phyloP scores from a whole-genome alignment of 2,888 invertebrate genomes.

The Phaonia tiefii region DNA sequence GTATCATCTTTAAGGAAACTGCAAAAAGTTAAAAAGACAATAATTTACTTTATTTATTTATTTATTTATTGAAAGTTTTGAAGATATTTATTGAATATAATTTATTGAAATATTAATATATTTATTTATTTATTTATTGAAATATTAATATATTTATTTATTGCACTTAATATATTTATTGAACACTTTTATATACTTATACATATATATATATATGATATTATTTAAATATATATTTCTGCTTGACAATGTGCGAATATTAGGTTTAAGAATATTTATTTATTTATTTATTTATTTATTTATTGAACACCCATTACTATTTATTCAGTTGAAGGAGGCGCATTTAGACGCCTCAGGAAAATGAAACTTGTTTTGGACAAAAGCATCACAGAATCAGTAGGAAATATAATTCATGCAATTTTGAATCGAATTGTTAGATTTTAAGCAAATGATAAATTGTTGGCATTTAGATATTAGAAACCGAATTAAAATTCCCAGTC shows the following conservation, averaged over 20 bases:
- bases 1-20: constrained; percentile 89
- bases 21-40: not conserved
- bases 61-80: constrained; percentile 65
- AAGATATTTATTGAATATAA: constrained; percentile 72
- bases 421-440: too few relatives aligned
- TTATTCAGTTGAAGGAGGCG: too few relatives aligned
- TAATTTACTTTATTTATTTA: constrained; percentile 67
- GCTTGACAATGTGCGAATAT: constrained; percentile 56
- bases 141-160: constrained; percentile 70
- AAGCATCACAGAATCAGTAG: too few relatives aligned
- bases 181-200: too few relatives aligned
- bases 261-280: constrained; percentile 36
- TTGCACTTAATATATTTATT: constrained; percentile 66
- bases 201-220: constrained; percentile 50
- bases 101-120: constrained; percentile 20
- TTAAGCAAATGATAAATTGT: too few relatives aligned
- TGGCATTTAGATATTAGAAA: too few relatives aligned
- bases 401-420: too few relatives aligned
- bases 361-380: too few relatives aligned
- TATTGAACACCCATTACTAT: too few relatives aligned
- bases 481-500: too few relatives aligned
- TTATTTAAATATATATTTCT: constrained; percentile 34
- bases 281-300: constrained; percentile 42
- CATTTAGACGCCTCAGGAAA: too few relatives aligned
- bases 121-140: constrained; percentile 68